Base-by-base conservation (phyloP, 1,140 invertebrate genomes). In the Tetramorium simillimum region DNA sequence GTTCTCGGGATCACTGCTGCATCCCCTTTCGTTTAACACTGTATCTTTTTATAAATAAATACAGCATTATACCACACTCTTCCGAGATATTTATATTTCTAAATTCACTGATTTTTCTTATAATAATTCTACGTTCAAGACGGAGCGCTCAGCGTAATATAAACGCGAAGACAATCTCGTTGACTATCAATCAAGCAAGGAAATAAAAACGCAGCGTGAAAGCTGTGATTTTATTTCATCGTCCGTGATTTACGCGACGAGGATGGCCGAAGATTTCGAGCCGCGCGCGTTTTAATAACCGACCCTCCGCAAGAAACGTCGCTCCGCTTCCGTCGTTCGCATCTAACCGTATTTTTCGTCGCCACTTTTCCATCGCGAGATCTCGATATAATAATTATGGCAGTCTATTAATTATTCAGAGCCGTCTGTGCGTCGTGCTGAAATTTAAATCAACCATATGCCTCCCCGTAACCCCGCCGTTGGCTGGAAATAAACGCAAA, bases 381-480 rank as follows among this genome's bases (percentile, higher is more conserved):
- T 60, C 40, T 37, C 53, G 33, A 73, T 84, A 37, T 72, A 82
- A 84, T 84, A 73, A 84, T 84, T 60, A 62, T 53, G 67, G 24
- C 7, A n/a, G 21, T 18, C 14, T 75, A 60, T 75, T 84, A 75
- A 84, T 84, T 84, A 84, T 84, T 84, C 80, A 75, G 7, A 84
- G n/a, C n/a, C 56, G 24, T n/a, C 7, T 24, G 37, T 12, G 43
- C 80, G 33, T 33, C 49, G 65, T 37, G 24, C 60, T 73, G 16
- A 85, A 85, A 69, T 81, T 85, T 56, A 80, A 78, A 78, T 67
- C 70, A 46, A 33, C 56, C 14, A 10, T 49, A 10, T 49, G 37
- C 49, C 86, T 60, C 33, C 14, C 60, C 4, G n/a, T 6, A 24
- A 43, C 28, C 60, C 43, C 37, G 49, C 16, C 12, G n/a, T 12